Evolutionary conservation across 2,113 vertebrate species (phyloP), one percentile per base, ranked within the genome.

Genomic region (Silurus asotus): DNA sequence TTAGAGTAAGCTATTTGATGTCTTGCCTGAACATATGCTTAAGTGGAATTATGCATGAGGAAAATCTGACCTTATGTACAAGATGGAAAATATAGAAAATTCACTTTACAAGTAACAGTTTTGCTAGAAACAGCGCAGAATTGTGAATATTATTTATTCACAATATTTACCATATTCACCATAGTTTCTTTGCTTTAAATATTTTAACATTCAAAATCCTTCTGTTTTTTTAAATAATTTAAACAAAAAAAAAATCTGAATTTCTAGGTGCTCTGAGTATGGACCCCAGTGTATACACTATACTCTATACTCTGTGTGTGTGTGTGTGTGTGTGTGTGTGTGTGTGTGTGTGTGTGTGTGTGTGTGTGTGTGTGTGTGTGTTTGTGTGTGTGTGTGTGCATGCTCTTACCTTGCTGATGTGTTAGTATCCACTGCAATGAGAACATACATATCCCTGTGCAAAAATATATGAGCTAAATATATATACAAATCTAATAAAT

Each of bases 371-470:
- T 37, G 37, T 37, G 37, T 37, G 37, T 37, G 37, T 37, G 37
- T 37, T 1, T 37, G 2, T 37, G 37, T 37, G 37, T 37, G 37
- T 3, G 37, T 2, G 37, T 3, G 37, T 2, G 37, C 37, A 37
- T 37, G 37, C 37, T 37, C 15, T 69, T 83, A 83, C 48, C 51
- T 55, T 53, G 4, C 51, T 69, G 53, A 69, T 53, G 61, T 48
- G 81, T 55, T 2, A 55, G 53, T 10, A 37, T 69, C 81, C 62
- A 83, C 23, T 55, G 62, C 51, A 70, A 70, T 81, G 59, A 62
- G 5, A 81, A 62, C 62, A 81, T 49, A 20, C 9, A 81, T 14
- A 81, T 11, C 19, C 37, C 79, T 81, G 64, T 83, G 15, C 23
- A 25, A 83, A 55, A 83, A 58, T n/a, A 82, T 11, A 20, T 9